Conservation (phyloP, 2,113 vertebrate genomes). For the Eidolon helvum region DNA sequence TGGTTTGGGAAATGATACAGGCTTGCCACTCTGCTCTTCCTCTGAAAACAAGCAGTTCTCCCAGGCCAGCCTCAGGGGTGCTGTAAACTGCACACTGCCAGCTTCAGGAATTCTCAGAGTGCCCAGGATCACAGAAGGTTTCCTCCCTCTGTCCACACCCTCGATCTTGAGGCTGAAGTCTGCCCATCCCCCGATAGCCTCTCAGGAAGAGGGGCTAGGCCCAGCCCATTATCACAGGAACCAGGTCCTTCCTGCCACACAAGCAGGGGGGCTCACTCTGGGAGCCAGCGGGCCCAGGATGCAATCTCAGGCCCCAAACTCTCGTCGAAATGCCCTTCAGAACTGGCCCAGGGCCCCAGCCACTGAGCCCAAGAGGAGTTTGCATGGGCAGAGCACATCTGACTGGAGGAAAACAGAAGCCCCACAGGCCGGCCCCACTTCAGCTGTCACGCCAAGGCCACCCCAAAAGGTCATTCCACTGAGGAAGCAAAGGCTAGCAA, state of each 20-base stretch:
- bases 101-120: not conserved
- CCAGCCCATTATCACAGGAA: slow-evolving; percentile 76
- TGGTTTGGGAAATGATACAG: not conserved
- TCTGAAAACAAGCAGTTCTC: not conserved
- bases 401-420: not conserved
- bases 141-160: not conserved
- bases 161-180: not conserved
- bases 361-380: not conserved
- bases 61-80: not conserved
- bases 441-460: not conserved
- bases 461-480: not conserved
- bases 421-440: not conserved
- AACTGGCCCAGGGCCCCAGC: not conserved
- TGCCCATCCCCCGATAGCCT: not conserved
- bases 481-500: not conserved
- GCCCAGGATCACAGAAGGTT: not conserved
- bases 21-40: not conserved
- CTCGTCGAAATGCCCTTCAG: not conserved
- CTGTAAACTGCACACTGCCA: not conserved
- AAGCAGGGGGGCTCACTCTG: not conserved
- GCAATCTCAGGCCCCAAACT: slow-evolving; percentile 22
- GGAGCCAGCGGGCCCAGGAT: not conserved
- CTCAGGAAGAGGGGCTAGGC: slow-evolving; percentile 65
- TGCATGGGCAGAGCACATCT: not conserved
- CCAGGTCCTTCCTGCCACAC: slow-evolving; percentile 80